Evolutionary conservation across 2,113 vertebrate genomes (phyloP), one percentile per base, ranked within the genome.

Genomic region (Carassius auratus): DNA sequence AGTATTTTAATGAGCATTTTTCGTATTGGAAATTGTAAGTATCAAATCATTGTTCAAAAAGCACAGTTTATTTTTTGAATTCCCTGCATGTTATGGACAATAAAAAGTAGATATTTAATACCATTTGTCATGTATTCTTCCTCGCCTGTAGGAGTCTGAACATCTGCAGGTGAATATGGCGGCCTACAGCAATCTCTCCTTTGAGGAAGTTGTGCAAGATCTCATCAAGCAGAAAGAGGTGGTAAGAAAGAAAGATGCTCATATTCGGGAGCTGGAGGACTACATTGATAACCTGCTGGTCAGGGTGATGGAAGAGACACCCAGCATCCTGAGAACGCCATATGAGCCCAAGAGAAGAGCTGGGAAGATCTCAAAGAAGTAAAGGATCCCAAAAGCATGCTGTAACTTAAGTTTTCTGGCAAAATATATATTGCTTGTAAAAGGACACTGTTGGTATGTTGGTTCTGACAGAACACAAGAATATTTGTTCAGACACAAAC

Each of bases 231-330:
- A 99, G 90, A 98, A 98, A 86, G 98, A 98, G 82, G 95, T 98
- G 15, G 95, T 99, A 21, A 97, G 94, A 90, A 97, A 96, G 94
- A 99, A 97, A 76, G 98, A 99, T 80, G 95, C 91, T 14, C 98
- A 99, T 89, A 99, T 99, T 88, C 94, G 96, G 57, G 97, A 99
- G 89, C 96, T 99, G 4, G 98, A 99, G 91, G 95, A 99, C 93
- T 99, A 99, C 94, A 99, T 99, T 48, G 98, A 99, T 91, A 95
- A 99, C 93, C 96, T 99, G 0, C 95, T 99, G 0, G 98, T 99
- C 0, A 93, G 98, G 30, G 98, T 99, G 68, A 99, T 99, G 97
- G 98, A 99, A 90, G 98, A 99, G 86, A 99, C 98, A 0, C 98
- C 98, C 12, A 99, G 96, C 86, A 99, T 99, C 85, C 96, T 99